Percentiles rank a stretch among this genome's conserved stretches.
These are phyloP conservation scores for Drosophila lacteicornis DNA, from an alignment of 1,140 invertebrate genomes.

Conservation along the genomic window DNA sequence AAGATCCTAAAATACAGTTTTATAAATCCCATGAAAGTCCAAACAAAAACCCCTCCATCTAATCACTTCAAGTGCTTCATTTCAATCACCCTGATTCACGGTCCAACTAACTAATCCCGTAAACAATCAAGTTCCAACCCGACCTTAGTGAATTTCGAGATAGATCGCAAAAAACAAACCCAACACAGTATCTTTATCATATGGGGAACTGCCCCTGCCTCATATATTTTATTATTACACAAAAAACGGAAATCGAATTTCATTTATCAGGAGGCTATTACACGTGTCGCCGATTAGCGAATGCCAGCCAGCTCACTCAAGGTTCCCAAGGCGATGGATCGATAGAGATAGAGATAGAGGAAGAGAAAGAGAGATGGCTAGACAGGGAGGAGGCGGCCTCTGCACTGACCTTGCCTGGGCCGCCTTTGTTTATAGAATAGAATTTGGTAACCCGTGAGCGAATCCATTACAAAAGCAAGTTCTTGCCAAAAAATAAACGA, in stretches of 20 bases:
- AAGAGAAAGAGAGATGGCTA: conserved; percentile 13
- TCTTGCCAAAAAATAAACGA: conserved; percentile 36
- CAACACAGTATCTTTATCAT: conserved; percentile 16
- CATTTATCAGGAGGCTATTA: conserved; percentile 60
- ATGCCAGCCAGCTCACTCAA: conserved; percentile 23
- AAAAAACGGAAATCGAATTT: conserved; percentile 7
- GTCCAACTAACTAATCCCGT: background rate
- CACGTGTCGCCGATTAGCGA: conserved; percentile 73
- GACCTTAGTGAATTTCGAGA: conserved; percentile 10
- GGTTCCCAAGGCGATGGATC: conserved; percentile 24
- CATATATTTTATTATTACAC: conserved; percentile 17
- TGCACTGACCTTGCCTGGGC: conserved; percentile 53
- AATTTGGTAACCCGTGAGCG: conserved; percentile 42
- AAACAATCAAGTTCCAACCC: background rate
- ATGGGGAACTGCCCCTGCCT: background rate
- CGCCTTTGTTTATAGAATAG: conserved; percentile 51
- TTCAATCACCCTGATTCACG: conserved; percentile 8
- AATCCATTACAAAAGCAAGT: conserved; percentile 63
- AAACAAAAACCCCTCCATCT: background rate
- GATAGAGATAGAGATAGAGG: background rate
- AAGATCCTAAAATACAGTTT: too few species aligned
- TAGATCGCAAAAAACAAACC: conserved; percentile 9
- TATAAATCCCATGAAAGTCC: too few species aligned
- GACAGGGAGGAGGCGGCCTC: conserved; percentile 16
- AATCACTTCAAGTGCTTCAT: background rate